Percentiles rank a stretch among this genome's conserved stretches.
Evolutionary conservation across 1,140 invertebrate species (phyloP).

Genomic region (Orchestia grillus): DNA sequence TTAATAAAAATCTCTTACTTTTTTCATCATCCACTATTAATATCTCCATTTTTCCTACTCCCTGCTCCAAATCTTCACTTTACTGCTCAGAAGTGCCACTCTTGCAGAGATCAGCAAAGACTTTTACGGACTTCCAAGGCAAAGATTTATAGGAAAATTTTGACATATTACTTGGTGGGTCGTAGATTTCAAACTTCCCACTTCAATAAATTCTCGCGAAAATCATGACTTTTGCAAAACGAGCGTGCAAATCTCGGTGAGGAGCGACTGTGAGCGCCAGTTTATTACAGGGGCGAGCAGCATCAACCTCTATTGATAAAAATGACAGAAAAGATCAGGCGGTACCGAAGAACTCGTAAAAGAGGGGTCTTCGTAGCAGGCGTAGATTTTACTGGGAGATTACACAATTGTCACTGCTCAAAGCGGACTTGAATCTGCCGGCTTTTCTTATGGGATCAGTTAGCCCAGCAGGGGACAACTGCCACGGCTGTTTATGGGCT

Average conservation of each 20-base stretch:
- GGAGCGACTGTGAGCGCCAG: neutral
- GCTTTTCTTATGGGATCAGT: neutral
- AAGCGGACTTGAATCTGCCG: neutral
- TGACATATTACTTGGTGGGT: constrained; percentile 16
- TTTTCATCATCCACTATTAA: neutral
- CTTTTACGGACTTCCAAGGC: constrained; percentile 26
- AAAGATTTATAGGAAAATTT: constrained; percentile 37
- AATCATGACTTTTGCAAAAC: constrained; percentile 47
- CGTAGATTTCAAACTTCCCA: constrained; percentile 38
- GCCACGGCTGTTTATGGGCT: neutral
- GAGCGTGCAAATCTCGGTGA: neutral
- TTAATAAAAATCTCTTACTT: neutral
- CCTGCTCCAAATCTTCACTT: neutral
- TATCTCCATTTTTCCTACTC: neutral
- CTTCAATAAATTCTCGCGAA: constrained; percentile 40
- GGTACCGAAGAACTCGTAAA: constrained; percentile 27
- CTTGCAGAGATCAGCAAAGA: neutral
- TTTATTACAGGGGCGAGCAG: constrained; percentile 28
- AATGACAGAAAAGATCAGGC: neutral
- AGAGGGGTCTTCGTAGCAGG: constrained; percentile 29
- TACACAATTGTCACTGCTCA: constrained; percentile 23
- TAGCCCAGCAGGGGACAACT: neutral
- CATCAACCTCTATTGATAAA: constrained; percentile 48
- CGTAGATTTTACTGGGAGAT: constrained; percentile 42
- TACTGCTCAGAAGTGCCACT: neutral